Base-by-base conservation (phyloP, 2,888 invertebrate species). In the Trisateles emortualis region DNA sequence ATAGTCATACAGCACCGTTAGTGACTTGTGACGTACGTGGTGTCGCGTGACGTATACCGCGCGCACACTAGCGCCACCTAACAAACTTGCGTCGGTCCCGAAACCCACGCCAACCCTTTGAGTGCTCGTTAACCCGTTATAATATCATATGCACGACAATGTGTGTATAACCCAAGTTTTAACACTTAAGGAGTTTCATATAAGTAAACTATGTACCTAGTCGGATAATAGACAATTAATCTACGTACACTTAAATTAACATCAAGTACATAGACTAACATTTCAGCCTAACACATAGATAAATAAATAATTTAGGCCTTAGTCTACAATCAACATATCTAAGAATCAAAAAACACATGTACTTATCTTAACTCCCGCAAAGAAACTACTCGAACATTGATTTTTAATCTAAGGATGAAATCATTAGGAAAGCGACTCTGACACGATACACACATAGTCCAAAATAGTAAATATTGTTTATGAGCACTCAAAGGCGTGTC, bases 91-190 rank as follows among this genome's bases (percentile, higher is more conserved):
- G 53, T 30, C 53, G 45, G 71, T 67, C 71, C 53, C 71, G 54
- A 70, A 67, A 67, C 68, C 64, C 35, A 52, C 63, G 71, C 68
- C 50, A 43, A 47, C 68, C 70, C 70, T 62, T 55, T 52, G 59
- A 66, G 70, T 58, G 67, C 58, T 57, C 55, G 52, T 41, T 8
- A 46, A 59, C 57, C 47, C 40, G 29, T 29, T 24, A 14, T 62
- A 62, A 62, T 64, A 64, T 66, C 51, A 61, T 60, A 24, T 32
- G 32, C 32, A 33, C 40, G 44, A 64, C 64, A 55, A 56, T 52
- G 64, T 50, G 64, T 38, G 14, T 39, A 19, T n/a, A 22, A 39
- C 11, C 10, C 3, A 19, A 1, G n/a, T 5, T 2, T 19, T 22
- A 24, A 39, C 14, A 3, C 13, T 11, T 39, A 13, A 3, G 19